Base-by-base conservation (phyloP, 2,113 vertebrate species). In the Stigmatopora argus region DNA sequence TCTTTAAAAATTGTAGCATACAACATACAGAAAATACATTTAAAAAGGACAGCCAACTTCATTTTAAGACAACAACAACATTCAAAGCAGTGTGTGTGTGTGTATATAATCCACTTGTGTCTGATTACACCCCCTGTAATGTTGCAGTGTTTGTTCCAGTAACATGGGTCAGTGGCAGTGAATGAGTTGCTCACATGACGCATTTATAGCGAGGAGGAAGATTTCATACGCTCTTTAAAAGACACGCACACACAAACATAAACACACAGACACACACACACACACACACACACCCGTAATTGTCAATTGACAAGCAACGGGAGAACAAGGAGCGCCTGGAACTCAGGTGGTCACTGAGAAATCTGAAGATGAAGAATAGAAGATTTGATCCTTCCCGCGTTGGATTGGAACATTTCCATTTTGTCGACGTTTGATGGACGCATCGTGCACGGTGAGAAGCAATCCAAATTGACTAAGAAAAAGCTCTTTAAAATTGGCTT, bases 141-240 rank as follows among this genome's bases (percentile, higher is more conserved):
- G 53, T 31, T 17, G 23, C 26, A 3, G 23, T 44, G 57, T 41
- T 35, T 44, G 57, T 41, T 35, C 38, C 35, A 44, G 58, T 44
- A 19, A 23, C 59, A 61, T 23, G 59, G 35, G 19, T 23, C 38
- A 45, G 38, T 61, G 59, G 9, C 59, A 45, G 59, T 61, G 59
- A 61, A 61, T 45, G 59, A 45, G 59, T 41, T 44, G 58, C 58
- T 41, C 18, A 19, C 59, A 45, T 45, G 59, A 61, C 11, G 12
- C 7, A 11, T 61, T 61, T 21, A 46, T 45, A 14, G 19, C 41
- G 19, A 23, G 12, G 59, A 41, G 34, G 34, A 41, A 45, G 41
- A 21, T 23, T n/a, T 45, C 12, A 15, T 7, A 44, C 18, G 38
- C 58, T 44, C 35, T 45, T 60, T 18, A 41, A 31, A 31, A 31